Conservation (phyloP, 1,140 invertebrate genomes). For the Idris sp. region DNA sequence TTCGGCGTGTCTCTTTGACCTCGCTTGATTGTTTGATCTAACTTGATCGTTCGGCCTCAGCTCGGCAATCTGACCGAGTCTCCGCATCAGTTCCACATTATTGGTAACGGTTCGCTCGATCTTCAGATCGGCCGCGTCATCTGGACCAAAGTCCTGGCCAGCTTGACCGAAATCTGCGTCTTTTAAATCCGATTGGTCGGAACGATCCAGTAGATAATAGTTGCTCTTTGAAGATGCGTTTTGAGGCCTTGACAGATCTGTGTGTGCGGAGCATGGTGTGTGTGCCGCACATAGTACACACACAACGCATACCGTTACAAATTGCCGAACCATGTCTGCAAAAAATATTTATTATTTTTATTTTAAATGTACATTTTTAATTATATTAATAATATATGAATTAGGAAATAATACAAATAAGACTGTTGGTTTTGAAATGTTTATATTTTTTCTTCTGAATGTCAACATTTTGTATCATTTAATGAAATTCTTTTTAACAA, state of each 20-base stretch:
- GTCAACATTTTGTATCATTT: too few relatives aligned
- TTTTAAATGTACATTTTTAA: too few relatives aligned
- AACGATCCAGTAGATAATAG: slow-evolving; percentile 14
- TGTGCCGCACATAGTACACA: slow-evolving; percentile 87
- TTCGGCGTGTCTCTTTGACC: slow-evolving; percentile 59
- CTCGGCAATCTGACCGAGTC: slow-evolving; percentile 48
- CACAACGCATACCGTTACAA: slow-evolving; percentile 87
- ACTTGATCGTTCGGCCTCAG: background rate
- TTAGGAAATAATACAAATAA: too few relatives aligned
- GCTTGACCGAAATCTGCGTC: too few relatives aligned
- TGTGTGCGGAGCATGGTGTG: slow-evolving; percentile 83
- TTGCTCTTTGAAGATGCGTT: slow-evolving; percentile 26
- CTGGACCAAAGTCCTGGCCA: too few relatives aligned
- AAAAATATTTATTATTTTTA: too few relatives aligned
- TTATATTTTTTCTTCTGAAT: too few relatives aligned
- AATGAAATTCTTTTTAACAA: too few relatives aligned
- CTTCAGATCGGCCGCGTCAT: slow-evolving; percentile 1
- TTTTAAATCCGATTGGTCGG: slow-evolving; percentile 23
- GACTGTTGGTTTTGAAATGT: too few relatives aligned
- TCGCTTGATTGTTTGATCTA: background rate
- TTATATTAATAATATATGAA: too few relatives aligned
- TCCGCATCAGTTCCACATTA: slow-evolving; percentile 65
- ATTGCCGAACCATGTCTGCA: slow-evolving; percentile 78
- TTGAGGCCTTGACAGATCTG: slow-evolving; percentile 66
- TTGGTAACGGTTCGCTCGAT: slow-evolving; percentile 5